Evolutionary conservation across 1,140 invertebrate species (phyloP), one percentile per base, ranked within the genome.

Genomic region (Drosophila carrolli): DNA sequence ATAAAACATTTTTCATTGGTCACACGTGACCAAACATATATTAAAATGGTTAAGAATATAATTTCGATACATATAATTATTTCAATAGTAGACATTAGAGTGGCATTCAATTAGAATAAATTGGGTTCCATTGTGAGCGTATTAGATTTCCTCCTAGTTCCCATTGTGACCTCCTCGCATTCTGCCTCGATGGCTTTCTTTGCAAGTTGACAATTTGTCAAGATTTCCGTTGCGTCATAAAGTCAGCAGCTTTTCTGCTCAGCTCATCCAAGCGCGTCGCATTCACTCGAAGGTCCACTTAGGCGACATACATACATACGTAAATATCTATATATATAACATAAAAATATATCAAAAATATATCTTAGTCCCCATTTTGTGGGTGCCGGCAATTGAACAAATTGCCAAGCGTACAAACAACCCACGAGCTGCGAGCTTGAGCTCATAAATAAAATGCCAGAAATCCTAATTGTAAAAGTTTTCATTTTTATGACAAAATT

Each of bases 401-500:
- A 74, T 72, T 84, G 72, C 70, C 65, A 55, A 62, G 61, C 37
- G 32, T 46, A 35, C 38, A 19, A 61, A 51, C 38, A 57, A 59
- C 47, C 53, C 41, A 73, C 57, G 40, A 46, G 41, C 50, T 55
- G 48, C 29, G 48, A 51, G 27, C 48, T 35, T n/a, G 19, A 51
- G 55, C 58, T 79, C 75, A 78, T 88, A 88, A 89, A 88, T 83
- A 83, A 89, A 65, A 73, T 48, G 60, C 56, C 58, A 59, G 74
- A 72, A 79, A 73, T 78, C 63, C 50, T 88, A 88, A 88, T 88
- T 88, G 83, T 80, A 79, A 88, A 89, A 88, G 75, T 89, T 89
- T 88, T 83, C 76, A 89, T 76, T 83, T 81, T 88, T 83, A 77
- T 83, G 84, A 89, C 75, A 83, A 83, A 89, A 83, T 88, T 83